Evolutionary conservation across 2,888 invertebrate species (phyloP).

Genomic region (Chaetoderma sp.): DNA sequence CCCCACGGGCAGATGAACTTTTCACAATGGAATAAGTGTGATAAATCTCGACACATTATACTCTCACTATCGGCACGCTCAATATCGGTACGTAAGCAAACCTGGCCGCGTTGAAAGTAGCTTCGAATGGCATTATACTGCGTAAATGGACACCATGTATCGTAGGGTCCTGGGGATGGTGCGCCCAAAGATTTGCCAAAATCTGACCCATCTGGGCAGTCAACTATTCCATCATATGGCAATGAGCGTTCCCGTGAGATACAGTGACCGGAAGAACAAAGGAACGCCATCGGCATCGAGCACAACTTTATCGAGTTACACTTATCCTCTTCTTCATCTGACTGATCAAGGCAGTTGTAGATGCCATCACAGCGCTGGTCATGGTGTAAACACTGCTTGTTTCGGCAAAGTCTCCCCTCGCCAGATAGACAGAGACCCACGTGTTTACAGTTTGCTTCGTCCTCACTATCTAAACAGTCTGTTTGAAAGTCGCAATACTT

Average conservation of each 20-base stretch:
- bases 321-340: background rate
- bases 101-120: background rate
- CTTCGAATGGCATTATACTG: background rate
- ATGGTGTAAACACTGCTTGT: background rate
- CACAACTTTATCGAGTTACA: too few relatives aligned
- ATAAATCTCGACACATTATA: background rate
- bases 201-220: background rate
- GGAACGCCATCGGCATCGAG: too few relatives aligned
- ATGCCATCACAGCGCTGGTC: background rate
- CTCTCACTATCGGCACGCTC: background rate
- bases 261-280: background rate
- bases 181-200: too few relatives aligned
- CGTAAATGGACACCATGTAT: too few relatives aligned
- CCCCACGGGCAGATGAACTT: background rate
- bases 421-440: too few relatives aligned
- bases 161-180: too few relatives aligned
- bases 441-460: background rate
- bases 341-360: background rate
- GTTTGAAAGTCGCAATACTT: background rate
- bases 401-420: background rate
- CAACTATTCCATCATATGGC: background rate
- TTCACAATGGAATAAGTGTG: background rate
- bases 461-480: background rate
- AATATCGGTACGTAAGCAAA: too few relatives aligned
- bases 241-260: background rate